Evolutionary conservation across 2,113 vertebrate species (phyloP).

Genomic region (Sinocyclocheilus grahami): DNA sequence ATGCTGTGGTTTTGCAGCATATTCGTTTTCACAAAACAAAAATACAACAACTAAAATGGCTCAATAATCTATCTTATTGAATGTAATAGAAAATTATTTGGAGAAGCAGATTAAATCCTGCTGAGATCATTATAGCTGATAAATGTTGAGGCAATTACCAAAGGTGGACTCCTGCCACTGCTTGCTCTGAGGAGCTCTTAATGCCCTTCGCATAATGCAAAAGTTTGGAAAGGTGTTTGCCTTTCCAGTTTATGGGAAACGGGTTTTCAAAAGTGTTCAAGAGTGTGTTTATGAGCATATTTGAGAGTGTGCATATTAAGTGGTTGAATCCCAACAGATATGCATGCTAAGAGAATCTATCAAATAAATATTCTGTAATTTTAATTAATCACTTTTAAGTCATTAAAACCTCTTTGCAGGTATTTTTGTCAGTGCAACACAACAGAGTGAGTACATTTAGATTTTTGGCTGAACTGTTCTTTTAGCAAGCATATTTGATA

Average conservation of each 20-base stretch:
- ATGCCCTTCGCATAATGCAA: neutral
- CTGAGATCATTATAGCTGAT: slow-evolving; percentile 31
- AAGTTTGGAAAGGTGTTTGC: slow-evolving; percentile 17
- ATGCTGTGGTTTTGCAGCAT: slow-evolving; percentile 13
- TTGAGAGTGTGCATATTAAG: neutral
- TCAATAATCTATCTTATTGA: slow-evolving; percentile 41
- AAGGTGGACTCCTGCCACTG: slow-evolving; percentile 21
- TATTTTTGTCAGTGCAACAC: neutral
- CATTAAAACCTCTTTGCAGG: neutral
- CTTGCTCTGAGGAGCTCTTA: slow-evolving; percentile 14
- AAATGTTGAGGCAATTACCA: slow-evolving; percentile 18
- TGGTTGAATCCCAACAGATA: neutral
- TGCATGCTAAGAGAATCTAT: neutral
- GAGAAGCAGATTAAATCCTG: slow-evolving; percentile 42
- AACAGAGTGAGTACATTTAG: neutral
- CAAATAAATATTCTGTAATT: neutral
- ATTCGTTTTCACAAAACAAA: slow-evolving; percentile 33
- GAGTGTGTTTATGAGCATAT: neutral
- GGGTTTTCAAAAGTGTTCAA: neutral
- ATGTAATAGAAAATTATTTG: slow-evolving; percentile 39
- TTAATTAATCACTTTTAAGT: too few relatives aligned
- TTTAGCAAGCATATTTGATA: too few relatives aligned
- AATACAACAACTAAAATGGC: slow-evolving; percentile 16
- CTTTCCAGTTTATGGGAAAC: slow-evolving; percentile 9
- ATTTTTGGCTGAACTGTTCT: neutral